phyloP scores from a whole-genome alignment of 2,888 invertebrate species.

The Chrysolina americana region DNA sequence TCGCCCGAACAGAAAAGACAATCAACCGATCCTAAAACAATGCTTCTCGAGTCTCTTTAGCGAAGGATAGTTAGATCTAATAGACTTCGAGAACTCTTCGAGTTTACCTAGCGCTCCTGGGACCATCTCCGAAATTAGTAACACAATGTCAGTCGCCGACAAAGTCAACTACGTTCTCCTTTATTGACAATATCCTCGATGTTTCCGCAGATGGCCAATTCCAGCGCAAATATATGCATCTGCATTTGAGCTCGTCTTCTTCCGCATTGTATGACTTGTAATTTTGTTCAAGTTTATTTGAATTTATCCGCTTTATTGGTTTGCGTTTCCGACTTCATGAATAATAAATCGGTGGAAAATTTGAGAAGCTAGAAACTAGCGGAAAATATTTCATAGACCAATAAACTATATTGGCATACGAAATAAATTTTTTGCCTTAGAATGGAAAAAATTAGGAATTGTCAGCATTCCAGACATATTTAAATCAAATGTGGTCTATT shows the following conservation, averaged over 20 bases:
- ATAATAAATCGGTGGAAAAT: conserved; percentile 23
- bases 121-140: conserved; percentile 11
- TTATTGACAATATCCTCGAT: conserved; percentile 52
- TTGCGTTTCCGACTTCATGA: conserved; percentile 27
- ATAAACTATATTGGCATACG: not conserved
- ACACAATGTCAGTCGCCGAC: not conserved
- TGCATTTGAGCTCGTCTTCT: conserved; percentile 39
- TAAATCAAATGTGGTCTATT: not conserved
- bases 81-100: conserved; percentile 20
- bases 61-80: conserved; percentile 4
- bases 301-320: conserved; percentile 23
- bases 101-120: not conserved
- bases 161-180: conserved; percentile 32
- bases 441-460: not conserved
- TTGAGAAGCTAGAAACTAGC: not conserved
- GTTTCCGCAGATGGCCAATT: conserved; percentile 52
- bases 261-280: conserved; percentile 20
- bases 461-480: not conserved
- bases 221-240: conserved; percentile 50
- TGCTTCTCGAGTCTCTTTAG: not conserved
- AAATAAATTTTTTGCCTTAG: not conserved
- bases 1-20: not conserved
- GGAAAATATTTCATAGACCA: not conserved
- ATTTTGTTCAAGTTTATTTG: conserved; percentile 16
- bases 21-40: conserved; percentile 3